These are phyloP conservation scores for Phalanger gymnotis DNA, from an alignment of 2,797 vertebrate genomes.

Conservation along the genomic window DNA sequence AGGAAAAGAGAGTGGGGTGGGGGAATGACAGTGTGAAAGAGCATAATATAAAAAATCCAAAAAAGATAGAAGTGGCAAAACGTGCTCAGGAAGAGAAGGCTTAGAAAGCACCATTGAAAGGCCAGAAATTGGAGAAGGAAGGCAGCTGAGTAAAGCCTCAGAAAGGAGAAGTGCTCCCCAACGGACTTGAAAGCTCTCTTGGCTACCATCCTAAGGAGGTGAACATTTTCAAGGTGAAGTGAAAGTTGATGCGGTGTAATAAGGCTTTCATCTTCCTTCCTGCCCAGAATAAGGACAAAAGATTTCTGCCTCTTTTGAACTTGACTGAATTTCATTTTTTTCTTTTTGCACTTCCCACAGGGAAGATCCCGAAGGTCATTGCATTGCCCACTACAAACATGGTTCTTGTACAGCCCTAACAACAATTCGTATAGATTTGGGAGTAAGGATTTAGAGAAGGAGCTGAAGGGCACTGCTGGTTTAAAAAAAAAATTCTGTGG, in stretches of 20 bases:
- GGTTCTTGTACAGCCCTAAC: not conserved
- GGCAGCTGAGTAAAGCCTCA: not conserved
- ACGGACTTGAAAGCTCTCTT: not conserved
- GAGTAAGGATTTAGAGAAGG: not conserved
- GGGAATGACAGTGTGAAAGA: not conserved
- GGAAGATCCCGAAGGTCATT: constrained; percentile 51
- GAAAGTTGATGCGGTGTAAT: no score
- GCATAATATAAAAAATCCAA: not conserved
- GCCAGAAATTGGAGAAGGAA: constrained; percentile 21
- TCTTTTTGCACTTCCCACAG: constrained; percentile 23
- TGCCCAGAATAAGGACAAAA: not conserved
- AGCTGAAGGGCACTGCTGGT: not conserved
- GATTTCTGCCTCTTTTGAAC: constrained; percentile 45
- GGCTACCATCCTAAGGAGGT: not conserved
- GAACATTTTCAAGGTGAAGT: constrained; percentile 48
- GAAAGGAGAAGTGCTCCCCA: not conserved
- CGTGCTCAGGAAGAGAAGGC: not conserved
- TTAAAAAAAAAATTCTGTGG: not conserved
- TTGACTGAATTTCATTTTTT: constrained; percentile 64
- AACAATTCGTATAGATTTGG: not conserved
- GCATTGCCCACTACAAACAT: not conserved
- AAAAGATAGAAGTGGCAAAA: not conserved
- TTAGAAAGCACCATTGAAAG: constrained; percentile 37
- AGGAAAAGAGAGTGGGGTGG: not conserved
- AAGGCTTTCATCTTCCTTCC: not conserved